phyloP scores from a whole-genome alignment of 2,113 vertebrate genomes.

The Cepphus grylle region DNA sequence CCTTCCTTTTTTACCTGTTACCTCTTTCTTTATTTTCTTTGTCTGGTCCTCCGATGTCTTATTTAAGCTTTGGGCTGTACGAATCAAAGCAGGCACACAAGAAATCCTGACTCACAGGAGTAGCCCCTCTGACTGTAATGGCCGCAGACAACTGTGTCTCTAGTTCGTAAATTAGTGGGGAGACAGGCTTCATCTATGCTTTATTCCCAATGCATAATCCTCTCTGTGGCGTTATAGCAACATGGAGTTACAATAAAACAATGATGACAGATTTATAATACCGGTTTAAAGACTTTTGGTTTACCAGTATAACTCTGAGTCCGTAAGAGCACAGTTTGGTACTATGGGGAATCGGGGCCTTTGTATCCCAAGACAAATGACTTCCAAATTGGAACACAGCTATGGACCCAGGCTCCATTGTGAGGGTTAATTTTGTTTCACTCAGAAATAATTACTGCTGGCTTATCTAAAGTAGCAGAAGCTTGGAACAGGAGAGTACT shows the following conservation, averaged over 20 bases:
- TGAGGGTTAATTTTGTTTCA: slow-evolving; percentile 62
- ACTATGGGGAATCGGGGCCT: background rate
- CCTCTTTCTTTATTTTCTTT: background rate
- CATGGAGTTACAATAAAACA: background rate
- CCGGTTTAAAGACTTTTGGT: background rate
- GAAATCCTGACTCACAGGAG: background rate
- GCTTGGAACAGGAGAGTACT: slow-evolving; percentile 60
- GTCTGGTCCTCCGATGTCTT: background rate
- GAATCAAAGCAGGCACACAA: background rate
- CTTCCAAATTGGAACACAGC: slow-evolving; percentile 15
- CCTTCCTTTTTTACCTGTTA: background rate
- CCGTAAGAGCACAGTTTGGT: background rate
- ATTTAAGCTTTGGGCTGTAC: background rate
- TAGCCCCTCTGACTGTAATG: background rate
- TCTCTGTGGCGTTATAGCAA: background rate
- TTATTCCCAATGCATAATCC: background rate
- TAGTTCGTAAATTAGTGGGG: background rate
- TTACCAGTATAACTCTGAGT: background rate
- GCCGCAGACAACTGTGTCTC: background rate
- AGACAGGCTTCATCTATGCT: background rate
- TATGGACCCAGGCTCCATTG: slow-evolving; percentile 27
- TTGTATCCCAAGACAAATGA: slow-evolving; percentile 9
- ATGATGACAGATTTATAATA: background rate
- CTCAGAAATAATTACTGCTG: slow-evolving; percentile 63
- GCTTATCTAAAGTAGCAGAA: slow-evolving; percentile 67